Evolutionary conservation across 2,888 invertebrate species (phyloP).

Genomic region (Galerucella nymphaeae): DNA sequence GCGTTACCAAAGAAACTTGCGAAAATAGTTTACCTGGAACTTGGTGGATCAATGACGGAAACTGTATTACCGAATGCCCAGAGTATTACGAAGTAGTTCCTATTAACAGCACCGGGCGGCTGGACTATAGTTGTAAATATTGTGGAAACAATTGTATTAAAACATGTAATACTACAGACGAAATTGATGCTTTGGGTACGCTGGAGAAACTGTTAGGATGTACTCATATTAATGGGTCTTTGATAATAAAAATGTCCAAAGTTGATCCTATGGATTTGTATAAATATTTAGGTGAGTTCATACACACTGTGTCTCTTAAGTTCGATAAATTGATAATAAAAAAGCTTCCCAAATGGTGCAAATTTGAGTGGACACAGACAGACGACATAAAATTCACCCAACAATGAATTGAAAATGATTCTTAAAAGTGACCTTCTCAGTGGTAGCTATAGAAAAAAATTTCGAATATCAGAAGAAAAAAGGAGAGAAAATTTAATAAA

Average conservation of each 20-base stretch:
- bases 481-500: too few relatives aligned
- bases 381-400: too few relatives aligned
- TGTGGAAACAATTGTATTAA: conserved; percentile 61
- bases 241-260: conserved; percentile 69
- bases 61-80: conserved; percentile 78
- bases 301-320: too few relatives aligned
- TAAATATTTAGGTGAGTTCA: conserved; percentile 61
- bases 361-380: too few relatives aligned
- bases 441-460: too few relatives aligned
- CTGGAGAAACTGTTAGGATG: conserved; percentile 77
- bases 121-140: conserved; percentile 52
- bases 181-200: conserved; percentile 73
- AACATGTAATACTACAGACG: conserved; percentile 68
- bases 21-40: conserved; percentile 51
- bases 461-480: too few relatives aligned
- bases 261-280: conserved; percentile 27
- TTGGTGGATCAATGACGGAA: conserved; percentile 72
- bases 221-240: conserved; percentile 80
- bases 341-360: too few relatives aligned
- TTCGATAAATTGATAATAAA: too few relatives aligned
- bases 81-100: conserved; percentile 59
- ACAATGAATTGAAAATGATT: too few relatives aligned
- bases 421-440: too few relatives aligned
- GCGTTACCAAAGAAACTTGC: conserved; percentile 79
- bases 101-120: conserved; percentile 20